Base-by-base conservation (phyloP, 2,888 invertebrate genomes). In the Aelia acuminata region DNA sequence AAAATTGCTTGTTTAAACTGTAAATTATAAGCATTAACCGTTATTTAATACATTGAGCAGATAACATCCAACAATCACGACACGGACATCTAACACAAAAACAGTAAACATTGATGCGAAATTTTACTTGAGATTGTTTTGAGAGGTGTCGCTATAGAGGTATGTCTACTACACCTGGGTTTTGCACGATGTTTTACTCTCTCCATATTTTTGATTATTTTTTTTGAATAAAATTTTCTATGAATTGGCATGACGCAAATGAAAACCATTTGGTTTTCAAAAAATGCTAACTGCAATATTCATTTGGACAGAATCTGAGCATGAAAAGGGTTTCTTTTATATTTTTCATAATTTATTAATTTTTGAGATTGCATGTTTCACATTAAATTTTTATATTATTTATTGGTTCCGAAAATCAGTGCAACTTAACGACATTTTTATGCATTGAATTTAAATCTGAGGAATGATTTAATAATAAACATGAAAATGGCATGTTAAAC, bases 221-320 rank as follows among this genome's bases (percentile, higher is more conserved):
- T 57, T 43, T 80, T 43, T 80, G 22, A 80, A 80, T 80, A 80
- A 80, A 35, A 35, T 70, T 70, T 63, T 63, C 26, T 63, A 63
- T 63, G 5, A 70, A 70, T 80, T 43, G n/a, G 80, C 80, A 80
- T 80, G 80, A 80, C 80, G 80, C 80, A 80, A 80, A 80, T 80
- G 80, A 13, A 43, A 80, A 80, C 80, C 31, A 43, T 80, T 80
- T 47, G 80, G 80, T 80, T 80, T 43, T 80, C 43, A 10, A 43
- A 35, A 80, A 43, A 47, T 80, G 80, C 80, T 47, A 80, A 80
- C 80, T 80, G 80, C 80, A 85, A 49, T 53, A 53, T 85, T 85
- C 85, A 53, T 85, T 85, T 85, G 85, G 85, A 85, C 85, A 85
- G 85, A 85, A 85, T 85, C 50, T 39, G 35, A 85, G 85, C 85